Conservation (phyloP, 2,797 vertebrate species). For the Poeciliopsis paucimaculata region DNA sequence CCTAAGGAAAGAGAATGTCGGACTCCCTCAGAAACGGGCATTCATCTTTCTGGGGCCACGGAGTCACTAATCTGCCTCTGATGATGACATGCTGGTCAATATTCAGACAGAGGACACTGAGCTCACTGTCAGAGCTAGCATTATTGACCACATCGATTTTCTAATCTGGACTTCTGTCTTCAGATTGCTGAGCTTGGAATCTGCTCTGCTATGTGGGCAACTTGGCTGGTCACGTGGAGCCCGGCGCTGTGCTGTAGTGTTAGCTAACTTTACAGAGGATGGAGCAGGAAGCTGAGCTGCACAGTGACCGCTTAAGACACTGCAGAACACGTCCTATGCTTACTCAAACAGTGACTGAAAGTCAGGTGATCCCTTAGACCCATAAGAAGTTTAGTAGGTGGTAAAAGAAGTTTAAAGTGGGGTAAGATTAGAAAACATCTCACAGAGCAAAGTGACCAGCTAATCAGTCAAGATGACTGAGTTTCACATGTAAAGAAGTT, state of each 20-base stretch:
- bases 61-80: slow-evolving; percentile 21
- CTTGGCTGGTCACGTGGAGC: slow-evolving; percentile 4
- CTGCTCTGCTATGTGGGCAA: slow-evolving; percentile 13
- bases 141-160: slow-evolving; percentile 39
- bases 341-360: background rate
- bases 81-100: slow-evolving; percentile 1
- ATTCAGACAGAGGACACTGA: background rate
- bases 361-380: no score
- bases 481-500: background rate
- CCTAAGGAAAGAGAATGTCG: background rate
- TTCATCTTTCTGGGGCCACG: slow-evolving; percentile 15
- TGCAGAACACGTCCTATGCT: background rate
- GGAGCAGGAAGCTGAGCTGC: background rate
- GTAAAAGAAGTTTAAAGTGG: background rate
- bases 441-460: background rate
- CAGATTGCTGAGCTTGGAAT: slow-evolving; percentile 2
- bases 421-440: background rate
- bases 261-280: slow-evolving; percentile 2
- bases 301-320: background rate
- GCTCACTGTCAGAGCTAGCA: background rate
- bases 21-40: background rate
- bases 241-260: background rate
- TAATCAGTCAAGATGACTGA: background rate
- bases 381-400: no score
- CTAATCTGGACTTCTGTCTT: slow-evolving; percentile 17